Base-by-base conservation (phyloP, 2,797 vertebrate genomes). In the Gadopsis bispinosus region DNA sequence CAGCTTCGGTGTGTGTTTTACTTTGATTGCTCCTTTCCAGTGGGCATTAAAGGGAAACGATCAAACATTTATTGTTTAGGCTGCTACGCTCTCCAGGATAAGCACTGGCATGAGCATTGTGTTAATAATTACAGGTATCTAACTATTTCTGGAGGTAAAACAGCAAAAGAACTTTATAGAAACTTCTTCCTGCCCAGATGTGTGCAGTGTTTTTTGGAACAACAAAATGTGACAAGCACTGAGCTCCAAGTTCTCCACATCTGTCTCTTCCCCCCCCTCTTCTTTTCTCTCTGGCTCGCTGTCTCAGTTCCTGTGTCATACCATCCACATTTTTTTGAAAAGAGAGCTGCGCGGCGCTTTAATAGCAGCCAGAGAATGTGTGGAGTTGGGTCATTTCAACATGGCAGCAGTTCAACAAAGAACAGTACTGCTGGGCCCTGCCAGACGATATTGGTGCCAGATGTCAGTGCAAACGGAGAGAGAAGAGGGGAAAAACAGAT, bases 391-490 rank as follows among this genome's bases (percentile, higher is more conserved):
- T 96, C 95, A 95, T 96, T 95, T 93, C 93, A 88, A 88, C 93
- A 93, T 96, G 96, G 96, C 96, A 95, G 93, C 48, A 80, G 92
- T 96, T 97, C 96, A 97, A 90, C 95, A 96, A 88, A 95, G 95
- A 95, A 94, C 95, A 95, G 96, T 94, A 91, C 93, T 87, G 91
- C 91, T 88, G 83, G 86, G 94, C 93, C 91, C 88, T 94, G 95
- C 94, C 94, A 93, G 95, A 93, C 85, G 84, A 94, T 94, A 94
- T 97, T 95, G 95, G 95, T 97, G 97, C 97, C 97, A 97, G 97
- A 97, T 96, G 96, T 96, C 92, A 90, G 92, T 68, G 85, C 83
- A 73, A 90, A 88, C 10, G 75, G 76, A 83, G 85, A 68, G 77
- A 76, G 84, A 66, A 50, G 59, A 61, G 75, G 81, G 79, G 35